A percentile compares a stretch with the other conserved stretches of the same genome.
Conservation (phyloP, 2,888 invertebrate species). For the Tetrapedia diversipes region DNA sequence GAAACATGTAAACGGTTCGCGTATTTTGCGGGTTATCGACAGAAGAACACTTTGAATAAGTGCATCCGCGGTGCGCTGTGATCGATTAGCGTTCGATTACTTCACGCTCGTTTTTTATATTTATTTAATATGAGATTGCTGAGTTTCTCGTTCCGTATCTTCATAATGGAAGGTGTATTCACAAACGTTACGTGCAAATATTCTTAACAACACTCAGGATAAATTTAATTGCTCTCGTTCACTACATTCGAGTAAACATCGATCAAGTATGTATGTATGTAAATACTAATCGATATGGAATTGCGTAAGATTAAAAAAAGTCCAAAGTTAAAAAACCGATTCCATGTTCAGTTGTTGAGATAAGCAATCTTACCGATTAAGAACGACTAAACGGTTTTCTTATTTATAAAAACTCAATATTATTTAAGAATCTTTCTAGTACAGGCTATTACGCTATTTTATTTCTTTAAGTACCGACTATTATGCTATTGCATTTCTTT, state of each 20-base stretch:
- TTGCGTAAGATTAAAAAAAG: slow-evolving; percentile 57
- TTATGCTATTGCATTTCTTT: too few species aligned
- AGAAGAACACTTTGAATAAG: background rate
- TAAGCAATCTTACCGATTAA: background rate
- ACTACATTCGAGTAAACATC: slow-evolving; percentile 73
- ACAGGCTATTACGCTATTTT: too few species aligned
- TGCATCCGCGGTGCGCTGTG: background rate
- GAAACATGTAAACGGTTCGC: slow-evolving; percentile 46
- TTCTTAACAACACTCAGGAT: slow-evolving; percentile 65
- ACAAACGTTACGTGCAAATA: slow-evolving; percentile 13
- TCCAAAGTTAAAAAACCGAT: background rate
- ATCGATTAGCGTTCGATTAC: background rate
- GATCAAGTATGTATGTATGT: slow-evolving; percentile 72
- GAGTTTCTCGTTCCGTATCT: background rate
- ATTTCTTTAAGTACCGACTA: too few species aligned
- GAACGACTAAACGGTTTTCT: background rate
- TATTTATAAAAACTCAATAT: background rate
- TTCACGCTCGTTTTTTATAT: background rate
- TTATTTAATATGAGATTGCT: slow-evolving; percentile 46
- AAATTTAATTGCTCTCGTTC: slow-evolving; percentile 70
- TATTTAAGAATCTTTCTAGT: too few species aligned
- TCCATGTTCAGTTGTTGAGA: background rate
- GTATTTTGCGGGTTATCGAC: slow-evolving; percentile 15
- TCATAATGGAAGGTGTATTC: slow-evolving; percentile 35
- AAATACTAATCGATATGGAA: slow-evolving; percentile 55